phyloP scores from a whole-genome alignment of 2,888 invertebrate species.

The Galerucella calmariensis region DNA sequence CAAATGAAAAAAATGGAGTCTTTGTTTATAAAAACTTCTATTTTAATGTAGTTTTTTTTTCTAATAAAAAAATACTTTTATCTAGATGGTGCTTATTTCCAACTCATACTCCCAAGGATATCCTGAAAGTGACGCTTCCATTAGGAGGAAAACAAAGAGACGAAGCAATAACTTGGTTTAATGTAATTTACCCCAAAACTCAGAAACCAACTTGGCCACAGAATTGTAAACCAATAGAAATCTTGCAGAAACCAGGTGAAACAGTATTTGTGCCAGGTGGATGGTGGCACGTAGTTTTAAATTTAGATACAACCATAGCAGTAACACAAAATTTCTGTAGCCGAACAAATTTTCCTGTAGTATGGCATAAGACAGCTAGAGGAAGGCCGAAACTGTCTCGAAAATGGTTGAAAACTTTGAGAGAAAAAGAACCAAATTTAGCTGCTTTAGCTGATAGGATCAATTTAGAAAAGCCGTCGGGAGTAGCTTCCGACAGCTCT shows the following conservation, averaged over 20 bases:
- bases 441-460: conserved; percentile 84
- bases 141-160: conserved; percentile 98
- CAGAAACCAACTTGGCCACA: conserved; percentile 90
- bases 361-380: conserved; percentile 97
- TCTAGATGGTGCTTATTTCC: conserved; percentile 96
- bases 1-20: too few species aligned
- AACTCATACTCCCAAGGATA: conserved; percentile 93
- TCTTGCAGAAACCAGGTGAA: conserved; percentile 94
- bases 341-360: conserved; percentile 94
- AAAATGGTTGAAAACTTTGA: conserved; percentile 82
- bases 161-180: conserved; percentile 99
- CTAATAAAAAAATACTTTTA: background rate
- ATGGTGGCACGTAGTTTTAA: conserved; percentile 99
- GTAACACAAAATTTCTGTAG: conserved; percentile 99
- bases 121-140: conserved; percentile 88
- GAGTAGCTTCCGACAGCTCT: conserved; percentile 94
- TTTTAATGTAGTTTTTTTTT: background rate
- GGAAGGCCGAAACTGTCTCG: conserved; percentile 95
- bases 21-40: background rate
- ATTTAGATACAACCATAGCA: conserved; percentile 95
- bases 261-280: conserved; percentile 99
- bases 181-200: conserved; percentile 92
- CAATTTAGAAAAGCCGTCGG: conserved; percentile 86
- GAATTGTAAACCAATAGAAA: conserved; percentile 92
- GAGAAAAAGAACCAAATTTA: conserved; percentile 78